Percentiles rank a stretch among this genome's conserved stretches.
Evolutionary conservation across 2,113 vertebrate genomes (phyloP).

Genomic region (Merops nubicus): DNA sequence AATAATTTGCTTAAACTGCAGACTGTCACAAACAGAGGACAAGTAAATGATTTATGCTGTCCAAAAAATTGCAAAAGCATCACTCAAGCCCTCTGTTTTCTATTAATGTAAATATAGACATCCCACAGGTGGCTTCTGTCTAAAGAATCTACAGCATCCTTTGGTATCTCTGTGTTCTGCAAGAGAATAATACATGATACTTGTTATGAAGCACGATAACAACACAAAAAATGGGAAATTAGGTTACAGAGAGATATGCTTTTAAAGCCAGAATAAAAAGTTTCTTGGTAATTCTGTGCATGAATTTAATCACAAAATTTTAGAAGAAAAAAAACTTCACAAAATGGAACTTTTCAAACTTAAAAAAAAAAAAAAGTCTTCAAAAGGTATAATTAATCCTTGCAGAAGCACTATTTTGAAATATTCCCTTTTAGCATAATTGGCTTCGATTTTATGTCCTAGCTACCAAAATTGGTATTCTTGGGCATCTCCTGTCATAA

Average conservation of each 20-base stretch:
- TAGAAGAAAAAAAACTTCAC: background rate
- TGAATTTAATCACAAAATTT: background rate
- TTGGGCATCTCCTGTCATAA: background rate
- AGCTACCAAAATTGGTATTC: background rate
- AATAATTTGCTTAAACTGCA: slow-evolving; percentile 58
- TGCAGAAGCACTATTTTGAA: background rate
- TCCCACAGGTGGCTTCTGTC: slow-evolving; percentile 8
- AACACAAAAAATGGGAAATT: background rate
- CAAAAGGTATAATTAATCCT: background rate
- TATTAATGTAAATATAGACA: slow-evolving; percentile 11
- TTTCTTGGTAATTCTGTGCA: background rate
- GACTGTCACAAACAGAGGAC: background rate
- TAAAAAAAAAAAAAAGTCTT: background rate
- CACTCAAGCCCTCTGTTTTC: slow-evolving; percentile 11
- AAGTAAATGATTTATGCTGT: slow-evolving; percentile 30
- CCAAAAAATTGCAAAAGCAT: background rate
- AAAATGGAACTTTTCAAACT: background rate
- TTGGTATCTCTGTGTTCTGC: background rate
- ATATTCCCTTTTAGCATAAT: background rate
- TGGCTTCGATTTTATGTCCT: background rate
- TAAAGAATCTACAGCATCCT: background rate
- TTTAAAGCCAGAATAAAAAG: background rate
- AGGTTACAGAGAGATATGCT: background rate
- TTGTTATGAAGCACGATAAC: background rate
- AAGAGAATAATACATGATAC: background rate